Percentiles rank a stretch among this genome's conserved stretches.
Conservation (phyloP, 35 echinoderm and acorn worm species). For the Apostichopus japonicus region DNA sequence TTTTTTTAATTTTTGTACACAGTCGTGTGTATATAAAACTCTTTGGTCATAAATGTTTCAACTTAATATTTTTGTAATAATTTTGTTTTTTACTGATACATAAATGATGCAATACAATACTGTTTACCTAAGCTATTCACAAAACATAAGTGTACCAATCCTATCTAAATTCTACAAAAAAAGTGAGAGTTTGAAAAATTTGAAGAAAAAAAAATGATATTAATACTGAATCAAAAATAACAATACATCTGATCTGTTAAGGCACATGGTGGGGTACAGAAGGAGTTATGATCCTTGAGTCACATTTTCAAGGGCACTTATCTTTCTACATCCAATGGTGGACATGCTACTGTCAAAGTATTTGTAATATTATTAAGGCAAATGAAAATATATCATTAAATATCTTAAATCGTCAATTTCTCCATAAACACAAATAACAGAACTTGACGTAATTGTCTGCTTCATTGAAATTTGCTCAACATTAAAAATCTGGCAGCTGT, state of each 20-base stretch:
- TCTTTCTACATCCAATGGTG: no score
- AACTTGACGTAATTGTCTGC: no score
- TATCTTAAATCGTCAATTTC: no score
- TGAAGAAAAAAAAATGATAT: neutral
- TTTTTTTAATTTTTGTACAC: neutral
- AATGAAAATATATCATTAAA: no score
- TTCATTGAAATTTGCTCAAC: no score
- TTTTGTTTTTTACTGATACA: slow-evolving; percentile 7
- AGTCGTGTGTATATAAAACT: slow-evolving; percentile 24
- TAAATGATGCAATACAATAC: slow-evolving; percentile 19
- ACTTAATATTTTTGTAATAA: neutral
- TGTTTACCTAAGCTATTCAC: slow-evolving; percentile 34
- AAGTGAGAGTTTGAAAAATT: neutral
- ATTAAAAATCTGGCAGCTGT: no score
- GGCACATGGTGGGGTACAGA: neutral
- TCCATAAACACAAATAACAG: no score
- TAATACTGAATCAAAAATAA: neutral
- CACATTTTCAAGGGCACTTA: no score
- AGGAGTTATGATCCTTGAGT: neutral
- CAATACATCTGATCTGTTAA: neutral
- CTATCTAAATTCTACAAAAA: neutral
- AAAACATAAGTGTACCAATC: slow-evolving; percentile 3
- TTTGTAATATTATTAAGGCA: no score
- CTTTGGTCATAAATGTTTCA: slow-evolving; percentile 44
- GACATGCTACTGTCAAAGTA: no score